Base-by-base conservation (phyloP, 53 echinoderm and acorn worm species). In the Antedon mediterranea region DNA sequence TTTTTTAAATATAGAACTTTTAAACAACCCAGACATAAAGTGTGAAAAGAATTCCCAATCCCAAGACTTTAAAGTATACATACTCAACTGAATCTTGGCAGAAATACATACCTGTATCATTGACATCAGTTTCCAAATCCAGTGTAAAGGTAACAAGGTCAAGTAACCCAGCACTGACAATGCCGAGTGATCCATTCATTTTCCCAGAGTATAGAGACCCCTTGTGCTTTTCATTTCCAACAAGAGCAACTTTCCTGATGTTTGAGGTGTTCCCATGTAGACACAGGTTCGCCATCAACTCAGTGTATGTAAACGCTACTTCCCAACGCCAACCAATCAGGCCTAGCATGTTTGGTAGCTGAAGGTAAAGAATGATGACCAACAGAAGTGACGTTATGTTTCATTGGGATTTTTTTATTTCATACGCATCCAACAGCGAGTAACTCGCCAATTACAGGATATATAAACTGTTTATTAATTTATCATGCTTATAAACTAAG, bases 291-390 rank as follows among this genome's bases (percentile, higher is more conserved):
- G 88, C 76, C 83, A 92, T 84, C 31, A 90, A 74, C 72, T 98
- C 92, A 31, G 90, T 83, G 83, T 90, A 93, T 77, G 84, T 82
- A 75, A 93, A 98, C 76, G 88, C 88, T 27, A 92, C 91, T 73
- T 98, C 92, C 98, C 98, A 98, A 7, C 88, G 86, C 98, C 98
- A 98, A 33, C 86, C 86, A 28, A 75, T 81, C n/a, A 98, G 84
- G 28, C 98, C 98, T 41, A 86, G 84, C 29, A 84, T 75, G 28
- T 90, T 88, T 26, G 90, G 34, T 11, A 86, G 71, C 98, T 92
- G 29, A 32, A 30, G n/a, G n/a, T 79, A 34, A n/a, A 43, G 34
- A 41, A 6, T 0, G 43, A 78, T 31, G 30, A 71, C 28, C 31
- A 11, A 43, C 70, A 0, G 57, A 70, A 28, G 23, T 14, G n/a